Evolutionary conservation across 35 echinoderm and acorn worm genomes (phyloP).

Genomic region (Chiridota heheva): DNA sequence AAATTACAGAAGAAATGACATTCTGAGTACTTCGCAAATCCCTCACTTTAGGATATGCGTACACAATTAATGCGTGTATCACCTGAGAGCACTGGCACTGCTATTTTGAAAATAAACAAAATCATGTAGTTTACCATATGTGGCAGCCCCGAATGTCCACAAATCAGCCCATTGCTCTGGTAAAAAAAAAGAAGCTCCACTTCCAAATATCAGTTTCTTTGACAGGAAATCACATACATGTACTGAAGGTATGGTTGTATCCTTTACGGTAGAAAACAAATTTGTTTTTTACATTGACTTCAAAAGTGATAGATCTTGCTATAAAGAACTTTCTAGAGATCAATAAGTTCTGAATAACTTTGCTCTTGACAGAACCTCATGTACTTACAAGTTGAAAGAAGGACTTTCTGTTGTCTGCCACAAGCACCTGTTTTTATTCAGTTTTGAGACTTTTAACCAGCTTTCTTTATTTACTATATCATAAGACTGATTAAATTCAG

Average conservation of each 20-base stretch:
- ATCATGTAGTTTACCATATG: conserved; percentile 40
- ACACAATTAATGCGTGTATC: too few species aligned
- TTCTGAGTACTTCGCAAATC: too few species aligned
- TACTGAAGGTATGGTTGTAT: conserved; percentile 45
- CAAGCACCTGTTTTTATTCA: too few species aligned
- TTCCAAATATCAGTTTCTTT: conserved; percentile 52
- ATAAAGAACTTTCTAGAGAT: conserved; percentile 53
- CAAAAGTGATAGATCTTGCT: conserved; percentile 33
- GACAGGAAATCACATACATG: conserved; percentile 63
- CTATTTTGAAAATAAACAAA: too few species aligned
- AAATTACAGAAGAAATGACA: too few species aligned
- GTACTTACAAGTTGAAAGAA: conserved; percentile 53
- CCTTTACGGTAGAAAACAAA: conserved; percentile 50
- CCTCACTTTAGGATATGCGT: too few species aligned
- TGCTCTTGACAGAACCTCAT: conserved; percentile 36
- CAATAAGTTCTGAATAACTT: conserved; percentile 21
- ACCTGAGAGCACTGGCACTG: too few species aligned
- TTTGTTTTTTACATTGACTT: conserved; percentile 53
- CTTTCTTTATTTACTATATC: too few species aligned
- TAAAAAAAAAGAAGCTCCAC: conserved; percentile 46
- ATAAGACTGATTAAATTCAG: too few species aligned
- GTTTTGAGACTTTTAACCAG: too few species aligned
- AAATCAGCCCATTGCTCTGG: conserved; percentile 41
- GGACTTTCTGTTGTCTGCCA: too few species aligned
- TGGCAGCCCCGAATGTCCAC: conserved; percentile 46